Conservation (phyloP, 1,140 invertebrate species). For the Drosophila mauritiana region DNA sequence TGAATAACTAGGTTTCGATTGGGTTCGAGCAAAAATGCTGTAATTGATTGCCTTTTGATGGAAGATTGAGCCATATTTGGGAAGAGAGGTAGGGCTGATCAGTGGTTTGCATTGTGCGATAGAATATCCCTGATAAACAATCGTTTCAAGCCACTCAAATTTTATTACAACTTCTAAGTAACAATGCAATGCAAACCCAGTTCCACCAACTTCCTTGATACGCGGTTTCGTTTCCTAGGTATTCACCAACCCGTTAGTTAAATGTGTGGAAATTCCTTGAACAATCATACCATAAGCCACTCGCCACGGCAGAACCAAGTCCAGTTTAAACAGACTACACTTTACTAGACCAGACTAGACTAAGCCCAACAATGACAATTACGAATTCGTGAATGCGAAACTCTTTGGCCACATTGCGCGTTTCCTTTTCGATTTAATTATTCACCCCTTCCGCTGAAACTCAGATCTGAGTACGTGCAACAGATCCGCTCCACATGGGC, state of each 20-base stretch:
- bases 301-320: constrained; percentile 10
- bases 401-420: constrained; percentile 54
- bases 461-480: constrained; percentile 28
- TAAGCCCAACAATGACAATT: constrained; percentile 59
- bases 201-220: constrained; percentile 28
- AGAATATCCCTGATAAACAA: not conserved
- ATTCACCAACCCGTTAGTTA: constrained; percentile 33
- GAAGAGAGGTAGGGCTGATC: constrained; percentile 12
- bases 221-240: constrained; percentile 39
- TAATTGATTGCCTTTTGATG: constrained; percentile 32
- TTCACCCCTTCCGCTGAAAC: constrained; percentile 46
- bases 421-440: constrained; percentile 77
- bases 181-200: constrained; percentile 2
- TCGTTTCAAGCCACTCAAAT: not conserved
- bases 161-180: not conserved
- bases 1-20: constrained; percentile 33
- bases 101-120: not conserved
- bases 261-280: constrained; percentile 33
- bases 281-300: constrained; percentile 19
- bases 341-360: constrained; percentile 5
- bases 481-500: constrained; percentile 47
- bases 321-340: constrained; percentile 10
- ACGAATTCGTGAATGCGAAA: constrained; percentile 58
- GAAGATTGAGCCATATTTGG: constrained; percentile 30
- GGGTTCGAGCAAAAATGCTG: constrained; percentile 39